Evolutionary conservation across 2,113 vertebrate genomes (phyloP), one percentile per base, ranked within the genome.

Genomic region (Xiphorhynchus elegans): DNA sequence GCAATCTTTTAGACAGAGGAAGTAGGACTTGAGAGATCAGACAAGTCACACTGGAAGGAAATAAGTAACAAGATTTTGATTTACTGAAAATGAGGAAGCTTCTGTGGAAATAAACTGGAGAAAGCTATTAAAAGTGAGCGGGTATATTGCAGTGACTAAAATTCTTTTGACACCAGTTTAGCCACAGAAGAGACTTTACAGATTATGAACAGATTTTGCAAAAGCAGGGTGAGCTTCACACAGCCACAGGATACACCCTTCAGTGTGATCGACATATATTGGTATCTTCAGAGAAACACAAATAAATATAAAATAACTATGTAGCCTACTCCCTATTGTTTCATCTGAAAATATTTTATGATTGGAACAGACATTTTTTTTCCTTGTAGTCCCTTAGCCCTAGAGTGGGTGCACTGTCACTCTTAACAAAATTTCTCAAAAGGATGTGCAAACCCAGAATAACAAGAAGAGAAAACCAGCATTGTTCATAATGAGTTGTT

Each of bases 401-500:
- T 13, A 78, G 72, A 90, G 52, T 73, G 60, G 25, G 80, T 89
- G 62, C 69, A 84, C 79, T 90, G 84, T 92, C 33, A 23, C 37
- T 90, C 77, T 89, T 90, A 95, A 91, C 40, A 92, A 93, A 86
- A 96, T 93, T 87, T 94, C 85, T 88, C 50, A 90, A 93, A 95
- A 50, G 68, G 91, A 97, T 87, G 80, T 93, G 47, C 85, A 90
- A 95, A 93, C 35, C 21, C 94, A 73, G 94, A 97, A 96, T 91
- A 97, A 97, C 81, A 96, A 83, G 78, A 96, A 84, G 67, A 95
- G 49, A 94, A 96, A 95, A 88, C 39, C 64, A 74, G 82, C 39
- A 92, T 90, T 96, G 93, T 96, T 97, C 96, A 82, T 72, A 73
- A 84, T 89, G 73, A 96, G 96, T 95, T 96, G 84, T 97, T 97